These are phyloP conservation scores for Echinops telfairi DNA, from an alignment of 2,113 vertebrate genomes.

Conservation along the genomic window DNA sequence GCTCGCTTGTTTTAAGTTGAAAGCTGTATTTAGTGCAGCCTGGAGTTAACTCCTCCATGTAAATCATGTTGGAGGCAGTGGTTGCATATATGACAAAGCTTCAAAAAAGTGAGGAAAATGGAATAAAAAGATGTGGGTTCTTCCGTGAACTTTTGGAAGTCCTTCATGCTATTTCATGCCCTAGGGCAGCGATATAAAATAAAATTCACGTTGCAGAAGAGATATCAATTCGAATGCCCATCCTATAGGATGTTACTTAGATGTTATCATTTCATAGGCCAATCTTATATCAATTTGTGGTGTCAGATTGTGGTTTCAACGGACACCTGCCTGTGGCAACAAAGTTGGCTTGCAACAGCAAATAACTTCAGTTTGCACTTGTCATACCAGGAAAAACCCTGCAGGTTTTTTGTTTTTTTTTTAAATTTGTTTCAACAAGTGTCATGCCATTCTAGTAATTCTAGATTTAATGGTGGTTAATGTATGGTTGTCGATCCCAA, in stretches of 20 bases:
- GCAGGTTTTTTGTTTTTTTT: not conserved
- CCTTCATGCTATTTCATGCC: not conserved
- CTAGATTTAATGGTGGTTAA: not conserved
- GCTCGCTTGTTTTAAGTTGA: conserved; percentile 1
- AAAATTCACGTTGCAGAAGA: not conserved
- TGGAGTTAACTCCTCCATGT: conserved; percentile 25
- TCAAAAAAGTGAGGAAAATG: too few species aligned
- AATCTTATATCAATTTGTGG: conserved; percentile 56
- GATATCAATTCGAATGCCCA: not conserved
- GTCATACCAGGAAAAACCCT: not conserved
- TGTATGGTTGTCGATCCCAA: not conserved
- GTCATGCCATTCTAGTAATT: not conserved
- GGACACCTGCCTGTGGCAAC: conserved; percentile 66
- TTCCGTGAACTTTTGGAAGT: too few species aligned
- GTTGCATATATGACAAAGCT: not conserved
- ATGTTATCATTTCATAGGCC: conserved; percentile 40
- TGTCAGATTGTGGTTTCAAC: conserved; percentile 66
- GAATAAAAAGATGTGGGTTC: too few species aligned
- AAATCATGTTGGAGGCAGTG: conserved; percentile 5
- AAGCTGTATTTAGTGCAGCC: not conserved
- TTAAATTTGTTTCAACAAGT: conserved; percentile 16
- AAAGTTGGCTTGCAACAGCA: conserved; percentile 60
- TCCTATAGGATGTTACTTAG: not conserved
- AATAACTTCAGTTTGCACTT: conserved; percentile 59
- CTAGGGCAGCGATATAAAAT: conserved; percentile 17